Base-by-base conservation (phyloP, 2,797 vertebrate genomes). In the Cygnus olor region DNA sequence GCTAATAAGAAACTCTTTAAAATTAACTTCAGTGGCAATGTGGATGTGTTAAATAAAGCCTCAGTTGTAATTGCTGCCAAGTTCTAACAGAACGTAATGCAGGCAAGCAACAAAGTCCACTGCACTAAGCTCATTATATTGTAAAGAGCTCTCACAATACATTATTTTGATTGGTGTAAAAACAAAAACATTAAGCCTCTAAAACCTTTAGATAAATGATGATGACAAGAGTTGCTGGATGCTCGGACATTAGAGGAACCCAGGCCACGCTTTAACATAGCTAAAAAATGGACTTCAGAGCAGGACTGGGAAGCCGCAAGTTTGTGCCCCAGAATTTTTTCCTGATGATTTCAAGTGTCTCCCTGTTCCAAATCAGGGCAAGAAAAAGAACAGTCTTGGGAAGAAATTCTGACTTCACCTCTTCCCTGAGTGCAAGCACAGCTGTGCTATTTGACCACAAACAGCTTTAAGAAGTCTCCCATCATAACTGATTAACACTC, bases 121-220 rank as follows among this genome's bases (percentile, higher is more conserved):
- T 72, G 88, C 88, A 80, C 40, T 95, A 93, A 95, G 90, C 94
- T 95, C 85, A 89, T 92, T 95, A 89, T 7, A 90, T 45, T 25
- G 68, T 54, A 90, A 86, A 96, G 68, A 88, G 91, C 83, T 88
- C 95, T 94, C 83, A 88, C 80, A 94, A 90, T 82, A 60, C 93
- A 88, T 95, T 95, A 96, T 90, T 96, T 73, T 94, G 83, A 95
- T 85, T 96, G 88, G 91, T 82, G 69, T 80, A 95, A 93, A 95
- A 95, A 60, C 88, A 90, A 64, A 66, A 78, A 95, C 45, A 66
- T 86, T 93, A 94, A 94, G 92, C 12, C 83, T 88, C 68, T 93
- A 91, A 95, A 95, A 92, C 70, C 73, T 90, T 92, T 51, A 84
- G 73, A 90, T 77, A 94, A 94, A 88, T 56, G 25, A 94, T 22